A percentile compares a stretch with the other conserved stretches of the same genome.
Conservation (phyloP, 1,140 invertebrate species). For the Lutraria rhynchaena region DNA sequence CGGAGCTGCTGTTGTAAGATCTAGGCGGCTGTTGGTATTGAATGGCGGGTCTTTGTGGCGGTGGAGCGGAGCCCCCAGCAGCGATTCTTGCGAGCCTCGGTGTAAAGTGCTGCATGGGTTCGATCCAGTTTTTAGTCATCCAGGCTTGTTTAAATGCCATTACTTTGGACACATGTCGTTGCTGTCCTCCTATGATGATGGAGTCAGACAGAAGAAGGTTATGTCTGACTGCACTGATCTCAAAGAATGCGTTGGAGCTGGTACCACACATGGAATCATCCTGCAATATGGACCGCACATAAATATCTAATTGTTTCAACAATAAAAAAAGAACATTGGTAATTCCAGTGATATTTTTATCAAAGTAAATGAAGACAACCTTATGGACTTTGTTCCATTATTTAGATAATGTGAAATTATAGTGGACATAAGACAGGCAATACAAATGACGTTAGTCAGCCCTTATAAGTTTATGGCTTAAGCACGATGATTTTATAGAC, state of each 20-base stretch:
- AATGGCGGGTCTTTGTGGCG: neutral
- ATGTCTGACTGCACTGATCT: constrained; percentile 8
- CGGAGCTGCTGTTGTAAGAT: neutral
- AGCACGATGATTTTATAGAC: too few species aligned
- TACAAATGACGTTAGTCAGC: too few species aligned
- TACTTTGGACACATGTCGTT: constrained; percentile 6
- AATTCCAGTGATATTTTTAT: too few species aligned
- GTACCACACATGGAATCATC: constrained; percentile 23
- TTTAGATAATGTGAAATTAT: too few species aligned
- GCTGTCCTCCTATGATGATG: constrained; percentile 40
- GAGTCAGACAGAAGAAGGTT: constrained; percentile 15
- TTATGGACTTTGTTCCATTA: too few species aligned
- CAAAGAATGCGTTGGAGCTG: constrained; percentile 20
- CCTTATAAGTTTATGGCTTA: too few species aligned
- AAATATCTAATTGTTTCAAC: too few species aligned
- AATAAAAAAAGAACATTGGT: too few species aligned
- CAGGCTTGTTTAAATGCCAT: constrained; percentile 24
- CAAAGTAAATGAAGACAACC: too few species aligned
- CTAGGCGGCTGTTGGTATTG: neutral
- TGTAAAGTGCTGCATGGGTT: constrained; percentile 19
- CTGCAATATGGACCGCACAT: neutral
- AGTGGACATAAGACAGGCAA: too few species aligned
- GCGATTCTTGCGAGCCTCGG: constrained; percentile 7
- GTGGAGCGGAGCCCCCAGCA: neutral
- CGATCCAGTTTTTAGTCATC: constrained; percentile 1